A percentile compares a stretch with the other conserved stretches of the same genome.
Conservation (phyloP, 2,797 vertebrate species). For the Pterois miles region DNA sequence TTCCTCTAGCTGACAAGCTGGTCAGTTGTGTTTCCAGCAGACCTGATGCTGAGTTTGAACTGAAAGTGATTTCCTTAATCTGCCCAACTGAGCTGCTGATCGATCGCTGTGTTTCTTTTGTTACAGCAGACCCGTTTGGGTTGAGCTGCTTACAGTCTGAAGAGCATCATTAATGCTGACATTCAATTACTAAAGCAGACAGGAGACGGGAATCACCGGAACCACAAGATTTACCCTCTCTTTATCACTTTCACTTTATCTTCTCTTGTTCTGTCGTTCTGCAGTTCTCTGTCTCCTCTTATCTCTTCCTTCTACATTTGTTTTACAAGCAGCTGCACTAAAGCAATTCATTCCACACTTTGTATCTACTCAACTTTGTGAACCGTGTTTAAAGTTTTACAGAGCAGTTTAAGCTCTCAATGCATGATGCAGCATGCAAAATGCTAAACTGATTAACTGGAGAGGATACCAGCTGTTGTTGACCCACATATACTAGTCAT, state of each 20-base stretch:
- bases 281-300: neutral
- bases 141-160: constrained; percentile 13
- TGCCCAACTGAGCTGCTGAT: constrained; percentile 9
- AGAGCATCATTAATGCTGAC: constrained; percentile 21
- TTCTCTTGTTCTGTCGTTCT: neutral
- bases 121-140: neutral
- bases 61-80: constrained; percentile 1
- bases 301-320: neutral
- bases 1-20: neutral
- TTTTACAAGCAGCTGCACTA: neutral
- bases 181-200: constrained; percentile 18
- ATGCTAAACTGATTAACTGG: neutral
- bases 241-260: neutral
- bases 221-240: neutral
- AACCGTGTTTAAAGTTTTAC: neutral
- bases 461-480: neutral
- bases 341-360: neutral
- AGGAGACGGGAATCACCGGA: neutral
- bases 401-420: neutral
- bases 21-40: neutral
- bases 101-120: constrained; percentile 12
- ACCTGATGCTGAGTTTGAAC: neutral
- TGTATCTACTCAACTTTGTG: neutral
- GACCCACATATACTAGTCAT: neutral
- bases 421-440: neutral